These are phyloP conservation scores for Leptocoma aspasia DNA, from an alignment of 2,113 vertebrate genomes.

Conservation along the genomic window DNA sequence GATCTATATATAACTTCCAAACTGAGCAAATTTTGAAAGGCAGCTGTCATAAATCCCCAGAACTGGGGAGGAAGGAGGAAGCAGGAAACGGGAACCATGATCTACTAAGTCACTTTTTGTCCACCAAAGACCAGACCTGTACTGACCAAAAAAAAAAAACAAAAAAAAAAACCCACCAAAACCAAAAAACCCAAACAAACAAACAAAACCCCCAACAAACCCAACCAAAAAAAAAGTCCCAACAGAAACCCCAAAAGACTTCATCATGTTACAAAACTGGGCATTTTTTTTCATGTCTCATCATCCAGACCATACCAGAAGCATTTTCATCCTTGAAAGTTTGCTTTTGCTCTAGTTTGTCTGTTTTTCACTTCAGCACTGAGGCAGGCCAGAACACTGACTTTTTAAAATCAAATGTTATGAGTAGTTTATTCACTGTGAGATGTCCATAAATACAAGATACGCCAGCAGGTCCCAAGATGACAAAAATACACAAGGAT, in stretches of 20 bases:
- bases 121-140: neutral
- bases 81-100: neutral
- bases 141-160: neutral
- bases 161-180: neutral
- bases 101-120: neutral
- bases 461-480: neutral
- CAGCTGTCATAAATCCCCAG: neutral
- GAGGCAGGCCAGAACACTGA: neutral
- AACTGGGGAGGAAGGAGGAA: neutral
- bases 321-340: neutral
- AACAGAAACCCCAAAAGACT: neutral
- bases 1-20: neutral
- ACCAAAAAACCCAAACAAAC: too few species aligned
- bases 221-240: neutral
- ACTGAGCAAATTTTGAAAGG: neutral
- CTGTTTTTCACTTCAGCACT: neutral
- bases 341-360: neutral
- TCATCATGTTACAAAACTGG: neutral
- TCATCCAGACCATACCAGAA: neutral
- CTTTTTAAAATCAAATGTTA: neutral
- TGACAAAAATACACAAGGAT: neutral
- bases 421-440: neutral
- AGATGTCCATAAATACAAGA: neutral
- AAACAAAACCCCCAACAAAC: too few species aligned
- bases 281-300: neutral